phyloP scores from a whole-genome alignment of 1,140 invertebrate species.

The Aphelinus certus region DNA sequence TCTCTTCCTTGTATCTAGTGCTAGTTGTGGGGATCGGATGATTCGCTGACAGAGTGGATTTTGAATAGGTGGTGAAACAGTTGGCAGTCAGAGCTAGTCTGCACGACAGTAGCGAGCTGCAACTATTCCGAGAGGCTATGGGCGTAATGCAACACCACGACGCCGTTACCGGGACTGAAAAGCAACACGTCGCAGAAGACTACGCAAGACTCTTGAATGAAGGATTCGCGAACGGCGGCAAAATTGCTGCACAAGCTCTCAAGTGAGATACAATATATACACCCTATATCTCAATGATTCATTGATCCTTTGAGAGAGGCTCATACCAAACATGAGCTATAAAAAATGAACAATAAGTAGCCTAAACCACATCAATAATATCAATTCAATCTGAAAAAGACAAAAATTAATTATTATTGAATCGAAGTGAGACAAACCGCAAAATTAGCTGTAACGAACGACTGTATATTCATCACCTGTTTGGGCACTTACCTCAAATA shows the following conservation, averaged over 20 bases:
- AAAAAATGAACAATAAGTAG: no score
- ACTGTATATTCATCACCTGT: no score
- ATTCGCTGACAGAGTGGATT: no score
- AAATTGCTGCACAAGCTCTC: neutral
- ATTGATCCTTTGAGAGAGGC: neutral
- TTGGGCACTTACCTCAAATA: neutral
- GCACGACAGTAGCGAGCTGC: constrained; percentile 49
- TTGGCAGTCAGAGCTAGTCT: constrained; percentile 49
- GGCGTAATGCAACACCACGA: constrained; percentile 94
- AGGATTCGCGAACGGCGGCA: constrained; percentile 1
- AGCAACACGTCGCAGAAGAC: constrained; percentile 87
- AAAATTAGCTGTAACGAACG: no score
- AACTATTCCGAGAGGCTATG: constrained; percentile 67
- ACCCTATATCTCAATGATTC: neutral
- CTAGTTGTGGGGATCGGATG: no score
- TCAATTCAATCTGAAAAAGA: no score
- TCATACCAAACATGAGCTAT: neutral
- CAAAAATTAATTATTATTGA: no score
- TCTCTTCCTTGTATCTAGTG: no score
- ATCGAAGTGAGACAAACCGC: no score
- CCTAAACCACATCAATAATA: no score
- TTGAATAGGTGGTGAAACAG: constrained; percentile 59
- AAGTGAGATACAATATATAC: neutral
- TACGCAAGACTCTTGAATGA: constrained; percentile 77
- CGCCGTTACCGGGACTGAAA: constrained; percentile 87